Evolutionary conservation across 37 sponge, comb jelly and placozoan species (phyloP).

Genomic region (Oscarella lobularis): DNA sequence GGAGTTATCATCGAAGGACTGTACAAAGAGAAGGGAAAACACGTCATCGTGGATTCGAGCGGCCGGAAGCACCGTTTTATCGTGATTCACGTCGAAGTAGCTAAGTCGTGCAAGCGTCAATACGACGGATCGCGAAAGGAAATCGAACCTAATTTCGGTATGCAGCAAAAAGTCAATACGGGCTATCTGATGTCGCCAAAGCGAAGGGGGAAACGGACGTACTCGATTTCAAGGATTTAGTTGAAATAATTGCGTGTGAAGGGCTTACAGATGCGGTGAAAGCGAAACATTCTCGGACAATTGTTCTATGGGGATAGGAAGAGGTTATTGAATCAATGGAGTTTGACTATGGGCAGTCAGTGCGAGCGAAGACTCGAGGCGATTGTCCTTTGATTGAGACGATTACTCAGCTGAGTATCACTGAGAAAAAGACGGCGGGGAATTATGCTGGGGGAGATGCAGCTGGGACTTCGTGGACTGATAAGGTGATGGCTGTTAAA

Average conservation of each 20-base stretch:
- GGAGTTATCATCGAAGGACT: conserved; percentile 66
- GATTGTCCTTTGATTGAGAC: conserved; percentile 14
- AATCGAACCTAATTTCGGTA: conserved; percentile 69
- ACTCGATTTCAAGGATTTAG: conserved; percentile 24
- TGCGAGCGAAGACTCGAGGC: conserved; percentile 65
- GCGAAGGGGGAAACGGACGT: conserved; percentile 32
- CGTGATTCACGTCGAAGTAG: conserved; percentile 44
- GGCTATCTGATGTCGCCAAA: conserved; percentile 67
- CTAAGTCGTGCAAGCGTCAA: conserved; percentile 34
- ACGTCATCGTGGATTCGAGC: conserved; percentile 28
- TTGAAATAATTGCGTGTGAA: conserved; percentile 6
- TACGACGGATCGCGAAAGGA: conserved; percentile 41
- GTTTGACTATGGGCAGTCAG: conserved; percentile 28
- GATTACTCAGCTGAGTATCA: conserved; percentile 43
- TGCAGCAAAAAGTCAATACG: conserved; percentile 25
- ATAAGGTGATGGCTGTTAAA: conserved; percentile 52
- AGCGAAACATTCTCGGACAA: conserved; percentile 26
- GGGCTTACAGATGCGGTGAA: conserved; percentile 22
- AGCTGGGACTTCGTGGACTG: conserved; percentile 65
- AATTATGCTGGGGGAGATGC: conserved; percentile 72
- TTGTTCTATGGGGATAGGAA: conserved; percentile 64
- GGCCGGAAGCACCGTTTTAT: conserved; percentile 36
- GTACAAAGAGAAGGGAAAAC: conserved; percentile 29
- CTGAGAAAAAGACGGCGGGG: conserved; percentile 31
- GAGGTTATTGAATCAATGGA: conserved; percentile 34